Conservation (phyloP, 2,113 vertebrate species). For the Erythrocebus patas region DNA sequence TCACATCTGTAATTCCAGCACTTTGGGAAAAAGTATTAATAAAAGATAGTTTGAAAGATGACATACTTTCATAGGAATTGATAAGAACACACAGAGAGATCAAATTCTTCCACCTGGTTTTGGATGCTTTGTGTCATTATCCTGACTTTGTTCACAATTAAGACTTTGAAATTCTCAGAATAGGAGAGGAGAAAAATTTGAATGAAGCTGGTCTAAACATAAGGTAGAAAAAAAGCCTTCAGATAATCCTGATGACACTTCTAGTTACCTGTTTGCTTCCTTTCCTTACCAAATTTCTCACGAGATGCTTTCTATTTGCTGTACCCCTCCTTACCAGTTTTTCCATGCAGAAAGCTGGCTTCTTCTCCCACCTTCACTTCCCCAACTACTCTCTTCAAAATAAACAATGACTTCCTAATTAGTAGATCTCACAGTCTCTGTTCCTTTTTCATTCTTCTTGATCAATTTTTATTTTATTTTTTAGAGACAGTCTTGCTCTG, state of each 20-base stretch:
- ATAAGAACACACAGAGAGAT: constrained; percentile 68
- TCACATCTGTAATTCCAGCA: too few relatives aligned
- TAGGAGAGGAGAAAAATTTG: neutral
- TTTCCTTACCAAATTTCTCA: neutral
- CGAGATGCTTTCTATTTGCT: neutral
- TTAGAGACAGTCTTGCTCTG: too few relatives aligned
- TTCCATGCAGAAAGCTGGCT: neutral
- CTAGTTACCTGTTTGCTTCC: neutral
- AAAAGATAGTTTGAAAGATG: constrained; percentile 69
- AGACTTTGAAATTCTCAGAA: neutral
- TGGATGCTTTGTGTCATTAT: constrained; percentile 1
- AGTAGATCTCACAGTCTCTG: neutral
- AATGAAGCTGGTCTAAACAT: neutral
- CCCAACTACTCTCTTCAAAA: neutral
- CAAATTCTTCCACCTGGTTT: constrained; percentile 66
- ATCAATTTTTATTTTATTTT: neutral
- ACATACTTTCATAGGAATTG: constrained; percentile 75
- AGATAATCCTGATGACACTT: neutral
- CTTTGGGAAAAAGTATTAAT: constrained; percentile 46
- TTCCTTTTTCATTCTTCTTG: neutral
- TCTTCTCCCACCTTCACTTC: neutral
- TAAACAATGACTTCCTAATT: constrained; percentile 11
- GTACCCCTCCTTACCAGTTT: neutral
- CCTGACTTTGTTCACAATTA: constrained; percentile 21
- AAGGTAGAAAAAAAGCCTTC: neutral